These are phyloP conservation scores for Eucera pruinosa DNA, from an alignment of 2,888 invertebrate species.

Conservation along the genomic window DNA sequence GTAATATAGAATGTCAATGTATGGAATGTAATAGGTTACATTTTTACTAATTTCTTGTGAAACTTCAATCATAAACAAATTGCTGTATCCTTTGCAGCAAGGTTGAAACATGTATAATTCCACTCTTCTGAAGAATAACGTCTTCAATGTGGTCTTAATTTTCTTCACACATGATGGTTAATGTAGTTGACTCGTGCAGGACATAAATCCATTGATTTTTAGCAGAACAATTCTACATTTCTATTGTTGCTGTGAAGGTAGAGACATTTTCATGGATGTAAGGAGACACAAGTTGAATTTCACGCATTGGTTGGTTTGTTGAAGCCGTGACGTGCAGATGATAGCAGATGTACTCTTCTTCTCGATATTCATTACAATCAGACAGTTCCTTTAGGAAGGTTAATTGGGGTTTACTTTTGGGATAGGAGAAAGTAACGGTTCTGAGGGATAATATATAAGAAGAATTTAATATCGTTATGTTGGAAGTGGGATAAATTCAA, in stretches of 20 bases:
- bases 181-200: not conserved
- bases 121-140: slow-evolving; percentile 1
- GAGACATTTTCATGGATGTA: slow-evolving; percentile 5
- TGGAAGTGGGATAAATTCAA: slow-evolving; percentile 23
- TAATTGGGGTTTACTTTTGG: slow-evolving; percentile 26
- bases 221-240: slow-evolving; percentile 19
- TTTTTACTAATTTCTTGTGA: slow-evolving; percentile 11
- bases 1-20: not conserved
- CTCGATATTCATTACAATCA: slow-evolving; percentile 20
- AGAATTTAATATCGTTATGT: too few relatives aligned
- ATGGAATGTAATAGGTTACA: slow-evolving; percentile 16
- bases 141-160: slow-evolving; percentile 21
- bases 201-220: slow-evolving; percentile 21
- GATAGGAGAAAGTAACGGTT: slow-evolving; percentile 19
- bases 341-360: too few relatives aligned
- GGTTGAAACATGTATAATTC: slow-evolving; percentile 22
- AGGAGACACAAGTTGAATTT: slow-evolving; percentile 30
- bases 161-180: too few relatives aligned
- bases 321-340: slow-evolving; percentile 13
- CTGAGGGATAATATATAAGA: too few relatives aligned
- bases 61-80: slow-evolving; percentile 1
- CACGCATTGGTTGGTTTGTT: slow-evolving; percentile 6
- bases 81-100: not conserved
- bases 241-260: slow-evolving; percentile 18
- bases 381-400: slow-evolving; percentile 20